Evolutionary conservation across 1,140 invertebrate species (phyloP).

Genomic region (Paracyclopina nana): DNA sequence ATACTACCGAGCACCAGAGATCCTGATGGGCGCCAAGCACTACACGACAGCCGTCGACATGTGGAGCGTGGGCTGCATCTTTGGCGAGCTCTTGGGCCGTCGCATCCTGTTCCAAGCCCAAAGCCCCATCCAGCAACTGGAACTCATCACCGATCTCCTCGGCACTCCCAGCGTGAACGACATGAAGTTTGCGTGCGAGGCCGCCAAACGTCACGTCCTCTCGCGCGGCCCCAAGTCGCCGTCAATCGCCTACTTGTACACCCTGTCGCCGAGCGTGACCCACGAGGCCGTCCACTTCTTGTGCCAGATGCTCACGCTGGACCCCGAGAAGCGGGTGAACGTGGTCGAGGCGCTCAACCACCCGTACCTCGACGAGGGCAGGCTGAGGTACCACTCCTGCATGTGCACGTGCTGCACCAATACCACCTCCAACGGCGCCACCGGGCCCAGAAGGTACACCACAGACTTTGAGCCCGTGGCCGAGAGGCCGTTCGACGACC

Average conservation of each 20-base stretch:
- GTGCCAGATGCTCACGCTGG: conserved; percentile 94
- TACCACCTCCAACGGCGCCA: conserved; percentile 42
- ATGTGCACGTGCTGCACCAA: conserved; percentile 94
- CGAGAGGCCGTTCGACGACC: conserved; percentile 68
- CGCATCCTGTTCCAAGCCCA: conserved; percentile 60
- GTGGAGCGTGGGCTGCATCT: conserved; percentile 99
- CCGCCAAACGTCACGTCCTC: conserved; percentile 78
- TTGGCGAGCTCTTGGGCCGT: conserved; percentile 81
- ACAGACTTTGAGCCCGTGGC: conserved; percentile 80
- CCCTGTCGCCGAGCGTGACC: conserved; percentile 70
- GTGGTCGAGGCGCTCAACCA: conserved; percentile 83
- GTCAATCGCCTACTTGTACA: conserved; percentile 72
- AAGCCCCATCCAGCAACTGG: conserved; percentile 36
- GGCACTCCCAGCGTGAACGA: conserved; percentile 90
- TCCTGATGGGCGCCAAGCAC: conserved; percentile 91
- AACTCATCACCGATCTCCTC: conserved; percentile 86
- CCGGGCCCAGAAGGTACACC: conserved; percentile 58
- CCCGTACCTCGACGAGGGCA: conserved; percentile 90
- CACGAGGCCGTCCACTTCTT: conserved; percentile 92
- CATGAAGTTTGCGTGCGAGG: conserved; percentile 88
- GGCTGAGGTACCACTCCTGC: conserved; percentile 93
- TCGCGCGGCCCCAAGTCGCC: conserved; percentile 66
- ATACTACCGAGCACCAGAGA: conserved; percentile 95
- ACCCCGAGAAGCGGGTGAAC: conserved; percentile 84
- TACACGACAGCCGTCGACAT: conserved; percentile 92